Base-by-base conservation (phyloP, 2,888 invertebrate species). In the Gibbula magus region DNA sequence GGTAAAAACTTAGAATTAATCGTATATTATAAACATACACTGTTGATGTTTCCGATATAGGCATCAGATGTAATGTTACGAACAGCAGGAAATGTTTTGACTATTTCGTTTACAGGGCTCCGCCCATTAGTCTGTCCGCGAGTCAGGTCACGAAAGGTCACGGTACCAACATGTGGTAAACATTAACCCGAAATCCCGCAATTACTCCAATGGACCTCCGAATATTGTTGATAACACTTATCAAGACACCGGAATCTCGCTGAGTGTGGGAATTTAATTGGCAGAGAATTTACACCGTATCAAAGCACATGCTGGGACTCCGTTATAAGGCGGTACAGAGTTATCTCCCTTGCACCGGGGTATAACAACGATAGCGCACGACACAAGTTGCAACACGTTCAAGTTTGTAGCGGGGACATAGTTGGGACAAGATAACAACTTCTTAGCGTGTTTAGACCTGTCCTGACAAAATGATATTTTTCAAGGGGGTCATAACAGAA, bases 251-350 rank as follows among this genome's bases (percentile, higher is more conserved):
- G 35, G 32, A 35, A 70, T 70, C 70, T 70, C 70, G 35, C 22
- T n/a, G 70, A 39, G 70, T 70, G 70, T 70, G 70, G 70, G 70
- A 70, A 70, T 70, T 35, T 70, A 70, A 70, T 70, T 70, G 70
- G 35, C 70, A 70, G 39, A 32, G 70, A 18, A 70, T 70, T 32
- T 70, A 35, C 70, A 35, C 18, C 32, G 70, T 70, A 39, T 70
- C 70, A 39, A 39, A 39, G 13, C 61, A 32, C 61, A 61, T 61
- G 61, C 61, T 16, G 61, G 7, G 61, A 2, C 29, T 61, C 22
- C 13, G 29, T 29, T 25, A 61, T 29, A 32, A 29, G 61, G 61
- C 29, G 29, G 16, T 61, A 22, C 32, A 70, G 70, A 70, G 70
- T 70, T 70, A 35, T 20, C 32, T 39, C 70, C 70, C 70, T 35